Evolutionary conservation across 2,888 invertebrate species (phyloP).

Genomic region (Amiota communis): DNA sequence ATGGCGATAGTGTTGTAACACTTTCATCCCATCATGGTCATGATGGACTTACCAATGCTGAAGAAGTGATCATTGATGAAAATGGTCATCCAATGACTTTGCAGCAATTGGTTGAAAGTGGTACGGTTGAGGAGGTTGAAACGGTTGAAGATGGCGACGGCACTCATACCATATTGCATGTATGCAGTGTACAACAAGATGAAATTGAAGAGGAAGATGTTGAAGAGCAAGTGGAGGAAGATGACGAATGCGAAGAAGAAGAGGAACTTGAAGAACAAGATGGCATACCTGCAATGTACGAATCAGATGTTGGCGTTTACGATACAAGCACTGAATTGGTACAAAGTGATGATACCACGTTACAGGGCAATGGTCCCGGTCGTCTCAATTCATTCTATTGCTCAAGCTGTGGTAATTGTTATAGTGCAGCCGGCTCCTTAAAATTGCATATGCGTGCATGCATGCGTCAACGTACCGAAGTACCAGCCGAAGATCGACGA

Average conservation of each 20-base stretch:
- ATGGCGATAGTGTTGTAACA: conserved; percentile 58
- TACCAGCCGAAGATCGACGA: conserved; percentile 68
- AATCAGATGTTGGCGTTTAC: background rate
- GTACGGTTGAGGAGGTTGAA: conserved; percentile 63
- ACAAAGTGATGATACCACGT: conserved; percentile 38
- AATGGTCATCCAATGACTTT: conserved; percentile 65
- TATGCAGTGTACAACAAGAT: conserved; percentile 48
- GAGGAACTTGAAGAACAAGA: conserved; percentile 45
- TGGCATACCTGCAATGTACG: background rate
- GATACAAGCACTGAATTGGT: conserved; percentile 24
- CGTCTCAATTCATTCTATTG: conserved; percentile 70
- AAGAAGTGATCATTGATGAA: conserved; percentile 70
- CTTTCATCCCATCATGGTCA: conserved; percentile 56
- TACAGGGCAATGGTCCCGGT: background rate
- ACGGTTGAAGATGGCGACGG: conserved; percentile 65
- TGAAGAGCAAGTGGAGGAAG: conserved; percentile 11
- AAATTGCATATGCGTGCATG: conserved; percentile 72
- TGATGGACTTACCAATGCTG: conserved; percentile 53
- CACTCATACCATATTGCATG: conserved; percentile 65
- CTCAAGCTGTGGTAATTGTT: conserved; percentile 72
- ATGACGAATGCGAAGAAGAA: conserved; percentile 36
- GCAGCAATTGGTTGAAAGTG: conserved; percentile 65
- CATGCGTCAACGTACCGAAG: conserved; percentile 68
- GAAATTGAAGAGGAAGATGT: conserved; percentile 28
- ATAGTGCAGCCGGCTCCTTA: conserved; percentile 71